Conservation (phyloP, 2,888 invertebrate species). For the Erpobdella octoculata region DNA sequence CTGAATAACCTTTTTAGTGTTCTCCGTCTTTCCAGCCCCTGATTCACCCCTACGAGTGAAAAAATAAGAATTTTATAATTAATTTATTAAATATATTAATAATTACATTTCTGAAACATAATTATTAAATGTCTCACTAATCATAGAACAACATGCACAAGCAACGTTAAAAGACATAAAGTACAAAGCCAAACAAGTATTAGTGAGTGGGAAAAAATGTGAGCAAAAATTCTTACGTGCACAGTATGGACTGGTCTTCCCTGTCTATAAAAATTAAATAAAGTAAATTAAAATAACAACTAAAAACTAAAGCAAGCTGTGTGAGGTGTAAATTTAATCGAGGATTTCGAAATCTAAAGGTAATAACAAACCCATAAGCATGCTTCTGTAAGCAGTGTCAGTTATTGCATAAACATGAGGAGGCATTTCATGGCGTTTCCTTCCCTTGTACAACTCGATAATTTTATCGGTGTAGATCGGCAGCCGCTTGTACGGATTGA, state of each 20-base stretch:
- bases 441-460: slow-evolving; percentile 98
- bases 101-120: no score
- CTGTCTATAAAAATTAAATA: slow-evolving; percentile 70
- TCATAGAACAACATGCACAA: background rate
- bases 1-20: slow-evolving; percentile 99
- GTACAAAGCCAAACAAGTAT: background rate
- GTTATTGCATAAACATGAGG: slow-evolving; percentile 99
- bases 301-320: background rate
- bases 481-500: slow-evolving; percentile 96
- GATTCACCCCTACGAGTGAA: slow-evolving; percentile 70
- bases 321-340: background rate
- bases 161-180: background rate
- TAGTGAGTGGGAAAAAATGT: no score
- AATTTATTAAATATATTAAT: background rate
- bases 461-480: slow-evolving; percentile 99
- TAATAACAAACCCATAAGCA: slow-evolving; percentile 81
- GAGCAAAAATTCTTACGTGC: slow-evolving; percentile 72
- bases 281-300: background rate
- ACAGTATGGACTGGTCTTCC: slow-evolving; percentile 97
- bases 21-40: slow-evolving; percentile 99
- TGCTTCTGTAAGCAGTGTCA: slow-evolving; percentile 94
- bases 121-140: background rate
- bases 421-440: slow-evolving; percentile 96
- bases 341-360: background rate
- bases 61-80: background rate